Conservation (phyloP, 2,113 vertebrate species). For the Rissa tridactyla region DNA sequence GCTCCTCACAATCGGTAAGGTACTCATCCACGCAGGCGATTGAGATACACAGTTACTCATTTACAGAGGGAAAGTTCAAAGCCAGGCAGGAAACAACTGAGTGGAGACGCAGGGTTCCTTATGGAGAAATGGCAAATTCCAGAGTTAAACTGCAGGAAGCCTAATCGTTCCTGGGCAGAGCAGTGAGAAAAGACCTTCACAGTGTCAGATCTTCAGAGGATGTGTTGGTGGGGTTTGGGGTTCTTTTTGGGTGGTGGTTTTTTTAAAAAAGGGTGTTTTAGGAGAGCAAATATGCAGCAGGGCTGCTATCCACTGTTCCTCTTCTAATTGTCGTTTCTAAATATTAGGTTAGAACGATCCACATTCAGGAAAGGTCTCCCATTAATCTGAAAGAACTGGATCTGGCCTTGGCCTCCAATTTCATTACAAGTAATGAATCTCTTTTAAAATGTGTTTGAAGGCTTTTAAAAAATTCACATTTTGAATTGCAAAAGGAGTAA, state of each 20-base stretch:
- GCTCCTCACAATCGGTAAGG: not conserved
- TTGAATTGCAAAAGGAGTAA: not conserved
- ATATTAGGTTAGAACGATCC: not conserved
- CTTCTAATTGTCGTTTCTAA: not conserved
- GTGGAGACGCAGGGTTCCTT: not conserved
- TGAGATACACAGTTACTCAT: not conserved
- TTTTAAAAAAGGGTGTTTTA: not conserved
- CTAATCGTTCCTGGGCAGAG: not conserved
- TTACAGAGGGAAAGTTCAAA: not conserved
- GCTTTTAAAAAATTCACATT: not conserved
- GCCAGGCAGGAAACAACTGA: not conserved
- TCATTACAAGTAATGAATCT: not conserved
- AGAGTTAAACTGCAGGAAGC: not conserved
- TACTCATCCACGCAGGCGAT: rapidly evolving
- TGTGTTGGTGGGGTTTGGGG: not conserved
- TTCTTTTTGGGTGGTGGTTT: not conserved
- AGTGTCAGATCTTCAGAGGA: not conserved
- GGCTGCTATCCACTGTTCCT: not conserved
- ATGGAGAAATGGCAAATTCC: not conserved
- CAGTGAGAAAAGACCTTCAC: not conserved
- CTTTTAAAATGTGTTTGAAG: not conserved
- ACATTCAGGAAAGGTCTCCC: not conserved
- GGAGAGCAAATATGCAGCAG: not conserved
- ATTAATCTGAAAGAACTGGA: not conserved
- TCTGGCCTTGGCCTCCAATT: not conserved